Conservation (phyloP, 2,888 invertebrate genomes). For the Ganaspis brasiliensis region DNA sequence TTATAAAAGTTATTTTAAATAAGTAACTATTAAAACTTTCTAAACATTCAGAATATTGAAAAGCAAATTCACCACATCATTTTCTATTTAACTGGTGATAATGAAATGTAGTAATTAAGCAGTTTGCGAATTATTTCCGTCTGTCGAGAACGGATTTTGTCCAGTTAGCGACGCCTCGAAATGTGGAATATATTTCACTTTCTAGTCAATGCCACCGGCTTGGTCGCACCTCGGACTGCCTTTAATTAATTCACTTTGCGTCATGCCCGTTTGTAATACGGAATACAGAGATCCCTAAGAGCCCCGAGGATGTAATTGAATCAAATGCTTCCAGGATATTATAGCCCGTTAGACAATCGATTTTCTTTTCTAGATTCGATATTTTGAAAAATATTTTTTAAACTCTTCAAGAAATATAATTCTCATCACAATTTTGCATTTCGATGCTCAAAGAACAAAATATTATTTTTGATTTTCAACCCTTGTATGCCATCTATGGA, state of each 20-base stretch:
- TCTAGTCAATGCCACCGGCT: conserved; percentile 36
- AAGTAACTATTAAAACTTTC: too few relatives aligned
- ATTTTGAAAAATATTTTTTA: neutral
- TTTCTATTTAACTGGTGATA: conserved; percentile 33
- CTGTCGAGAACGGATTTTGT: conserved; percentile 47
- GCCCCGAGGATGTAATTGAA: conserved; percentile 74
- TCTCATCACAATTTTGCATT: too few relatives aligned
- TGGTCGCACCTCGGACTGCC: conserved; percentile 46
- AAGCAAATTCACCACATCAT: neutral
- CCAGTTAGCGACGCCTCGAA: conserved; percentile 37
- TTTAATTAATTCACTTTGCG: conserved; percentile 77
- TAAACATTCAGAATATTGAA: too few relatives aligned
- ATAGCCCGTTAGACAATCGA: conserved; percentile 56
- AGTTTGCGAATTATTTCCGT: conserved; percentile 49
- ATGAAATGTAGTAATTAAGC: conserved; percentile 40
- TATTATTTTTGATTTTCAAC: too few relatives aligned
- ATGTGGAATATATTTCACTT: conserved; percentile 51
- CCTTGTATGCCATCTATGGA: too few relatives aligned
- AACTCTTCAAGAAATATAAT: neutral
- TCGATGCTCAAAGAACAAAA: too few relatives aligned
- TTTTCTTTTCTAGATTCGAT: neutral
- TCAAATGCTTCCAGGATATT: conserved; percentile 73
- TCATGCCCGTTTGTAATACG: conserved; percentile 68
- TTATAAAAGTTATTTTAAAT: too few relatives aligned
- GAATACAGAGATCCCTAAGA: conserved; percentile 68